These are phyloP conservation scores for Eupristina koningsbergeri DNA, from an alignment of 1,140 invertebrate genomes.

Conservation along the genomic window DNA sequence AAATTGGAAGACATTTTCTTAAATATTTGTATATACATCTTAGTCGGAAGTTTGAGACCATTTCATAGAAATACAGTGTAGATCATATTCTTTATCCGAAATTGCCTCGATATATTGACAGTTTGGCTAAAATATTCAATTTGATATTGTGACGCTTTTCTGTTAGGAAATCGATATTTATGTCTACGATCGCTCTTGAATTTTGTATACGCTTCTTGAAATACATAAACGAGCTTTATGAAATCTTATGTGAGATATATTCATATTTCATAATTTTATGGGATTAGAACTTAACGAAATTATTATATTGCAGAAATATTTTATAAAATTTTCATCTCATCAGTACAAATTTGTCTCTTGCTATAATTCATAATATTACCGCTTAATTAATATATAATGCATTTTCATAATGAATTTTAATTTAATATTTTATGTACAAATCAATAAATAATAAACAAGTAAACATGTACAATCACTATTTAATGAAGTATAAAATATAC, in stretches of 20 bases:
- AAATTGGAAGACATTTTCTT: constrained; percentile 1
- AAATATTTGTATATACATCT: constrained; percentile 10
- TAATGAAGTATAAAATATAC: too few relatives aligned
- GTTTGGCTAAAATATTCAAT: constrained; percentile 49
- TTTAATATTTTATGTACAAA: too few relatives aligned
- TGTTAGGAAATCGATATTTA: constrained; percentile 44
- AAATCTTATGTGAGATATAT: constrained; percentile 26
- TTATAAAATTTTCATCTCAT: background rate
- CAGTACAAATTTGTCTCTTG: background rate
- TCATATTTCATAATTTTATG: background rate
- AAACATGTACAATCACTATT: too few relatives aligned
- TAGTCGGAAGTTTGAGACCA: constrained; percentile 11
- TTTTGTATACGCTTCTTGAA: constrained; percentile 29
- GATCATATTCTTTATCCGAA: constrained; percentile 48
- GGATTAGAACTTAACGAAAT: constrained; percentile 15
- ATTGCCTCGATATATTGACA: constrained; percentile 44
- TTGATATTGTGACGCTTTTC: constrained; percentile 46
- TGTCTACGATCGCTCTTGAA: constrained; percentile 44
- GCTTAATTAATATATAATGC: background rate
- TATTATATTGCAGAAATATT: background rate
- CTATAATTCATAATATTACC: background rate
- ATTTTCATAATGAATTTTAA: background rate
- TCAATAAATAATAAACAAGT: too few relatives aligned
- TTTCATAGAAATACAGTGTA: constrained; percentile 12
- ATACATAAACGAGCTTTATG: constrained; percentile 42